Evolutionary conservation across 2,888 invertebrate genomes (phyloP).

Genomic region (Stenichneumon culpator): DNA sequence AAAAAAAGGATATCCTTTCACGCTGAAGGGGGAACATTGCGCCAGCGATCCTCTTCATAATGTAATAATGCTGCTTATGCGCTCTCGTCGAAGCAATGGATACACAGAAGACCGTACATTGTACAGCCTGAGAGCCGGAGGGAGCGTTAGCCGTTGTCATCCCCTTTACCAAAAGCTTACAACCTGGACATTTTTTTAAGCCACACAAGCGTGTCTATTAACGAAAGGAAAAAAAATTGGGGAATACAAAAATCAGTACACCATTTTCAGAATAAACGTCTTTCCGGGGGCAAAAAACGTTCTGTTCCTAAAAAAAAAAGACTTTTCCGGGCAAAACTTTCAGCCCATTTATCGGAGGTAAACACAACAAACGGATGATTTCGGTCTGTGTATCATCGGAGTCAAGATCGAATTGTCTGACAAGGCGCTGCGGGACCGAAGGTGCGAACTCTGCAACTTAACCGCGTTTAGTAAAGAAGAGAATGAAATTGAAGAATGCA

Average conservation of each 20-base stretch:
- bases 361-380: constrained; percentile 33
- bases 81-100: constrained; percentile 50
- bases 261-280: not conserved
- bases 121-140: constrained; percentile 31
- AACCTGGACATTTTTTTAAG: not conserved
- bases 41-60: constrained; percentile 66
- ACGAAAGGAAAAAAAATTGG: not conserved
- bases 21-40: constrained; percentile 77
- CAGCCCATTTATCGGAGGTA: constrained; percentile 38
- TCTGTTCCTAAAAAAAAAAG: not conserved
- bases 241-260: constrained; percentile 2
- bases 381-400: constrained; percentile 53
- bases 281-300: not conserved
- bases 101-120: constrained; percentile 34
- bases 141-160: constrained; percentile 46
- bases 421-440: constrained; percentile 61
- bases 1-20: constrained; percentile 70
- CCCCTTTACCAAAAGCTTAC: constrained; percentile 55
- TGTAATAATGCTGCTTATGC: constrained; percentile 66
- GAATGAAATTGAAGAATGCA: not conserved
- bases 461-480: not conserved
- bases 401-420: constrained; percentile 65
- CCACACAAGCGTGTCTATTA: not conserved
- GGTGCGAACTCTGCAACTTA: constrained; percentile 62
- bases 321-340: not conserved